These are phyloP conservation scores for Aphelinus atriplicis DNA, from an alignment of 1,140 invertebrate species.

Conservation along the genomic window DNA sequence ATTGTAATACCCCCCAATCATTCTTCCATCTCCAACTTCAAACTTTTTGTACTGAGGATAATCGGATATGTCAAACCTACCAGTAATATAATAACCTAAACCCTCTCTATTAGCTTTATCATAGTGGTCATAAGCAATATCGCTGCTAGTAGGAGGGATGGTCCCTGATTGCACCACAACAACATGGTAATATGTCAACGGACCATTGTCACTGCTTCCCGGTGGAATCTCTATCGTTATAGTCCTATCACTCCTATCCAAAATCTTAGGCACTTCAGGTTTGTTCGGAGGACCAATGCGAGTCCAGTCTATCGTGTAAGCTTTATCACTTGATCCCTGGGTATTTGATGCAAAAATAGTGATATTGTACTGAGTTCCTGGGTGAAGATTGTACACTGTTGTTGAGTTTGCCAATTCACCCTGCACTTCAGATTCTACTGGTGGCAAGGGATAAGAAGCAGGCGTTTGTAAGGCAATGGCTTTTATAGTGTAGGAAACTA, in stretches of 20 bases:
- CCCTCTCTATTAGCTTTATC: constrained; percentile 69
- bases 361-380: constrained; percentile 78
- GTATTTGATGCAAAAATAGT: constrained; percentile 73
- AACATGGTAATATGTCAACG: constrained; percentile 76
- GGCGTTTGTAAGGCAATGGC: constrained; percentile 52
- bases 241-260: constrained; percentile 67
- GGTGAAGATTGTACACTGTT: constrained; percentile 71
- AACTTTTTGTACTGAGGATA: constrained; percentile 72
- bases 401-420: constrained; percentile 60
- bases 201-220: constrained; percentile 78
- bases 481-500: constrained; percentile 69
- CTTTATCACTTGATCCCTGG: constrained; percentile 70
- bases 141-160: constrained; percentile 50
- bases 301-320: constrained; percentile 71
- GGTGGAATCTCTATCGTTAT: constrained; percentile 72
- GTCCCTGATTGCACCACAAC: constrained; percentile 72
- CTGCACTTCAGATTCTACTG: constrained; percentile 59
- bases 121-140: constrained; percentile 62
- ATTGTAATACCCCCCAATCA: constrained; percentile 83
- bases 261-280: constrained; percentile 72
- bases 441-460: constrained; percentile 48
- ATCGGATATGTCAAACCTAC: constrained; percentile 72
- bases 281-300: constrained; percentile 76
- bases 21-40: constrained; percentile 78
- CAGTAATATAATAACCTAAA: constrained; percentile 82